A percentile compares a stretch with the other conserved stretches of the same genome.
Evolutionary conservation across 2,113 vertebrate species (phyloP).

Genomic region (Phrynosoma blainvillii): DNA sequence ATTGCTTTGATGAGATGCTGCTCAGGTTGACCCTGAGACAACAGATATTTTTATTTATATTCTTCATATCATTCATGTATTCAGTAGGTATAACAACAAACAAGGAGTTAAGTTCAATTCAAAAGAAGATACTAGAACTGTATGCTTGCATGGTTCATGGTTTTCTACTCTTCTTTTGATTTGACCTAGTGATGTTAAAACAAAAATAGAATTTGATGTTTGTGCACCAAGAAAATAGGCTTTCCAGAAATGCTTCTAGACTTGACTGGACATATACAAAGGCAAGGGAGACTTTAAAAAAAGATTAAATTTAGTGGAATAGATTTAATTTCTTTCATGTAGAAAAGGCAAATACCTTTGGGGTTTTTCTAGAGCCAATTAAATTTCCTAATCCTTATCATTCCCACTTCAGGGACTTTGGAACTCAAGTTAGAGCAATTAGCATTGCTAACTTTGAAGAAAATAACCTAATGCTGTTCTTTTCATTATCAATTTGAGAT

Average conservation of each 20-base stretch:
- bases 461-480: slow-evolving; percentile 6
- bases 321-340: slow-evolving; percentile 49
- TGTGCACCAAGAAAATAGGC: slow-evolving; percentile 9
- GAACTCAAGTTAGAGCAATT: slow-evolving; percentile 36
- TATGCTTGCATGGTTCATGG: not conserved
- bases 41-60: slow-evolving; percentile 40
- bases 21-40: slow-evolving; percentile 32
- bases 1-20: slow-evolving; percentile 45
- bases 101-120: slow-evolving; percentile 38
- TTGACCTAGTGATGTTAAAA: not conserved
- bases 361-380: slow-evolving; percentile 49
- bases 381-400: slow-evolving; percentile 46
- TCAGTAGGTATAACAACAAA: slow-evolving; percentile 32
- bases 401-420: slow-evolving; percentile 40
- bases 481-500: slow-evolving; percentile 49
- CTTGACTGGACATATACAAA: slow-evolving; percentile 21
- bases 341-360: slow-evolving; percentile 16
- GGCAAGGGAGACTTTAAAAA: not conserved
- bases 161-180: not conserved
- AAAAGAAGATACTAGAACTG: slow-evolving; percentile 33
- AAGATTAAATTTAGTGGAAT: slow-evolving; percentile 3
- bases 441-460: slow-evolving; percentile 48
- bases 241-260: slow-evolving; percentile 28
- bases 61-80: slow-evolving; percentile 24
- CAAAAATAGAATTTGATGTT: not conserved